Evolutionary conservation across 2,113 vertebrate genomes (phyloP).

Genomic region (Pithys albifrons): DNA sequence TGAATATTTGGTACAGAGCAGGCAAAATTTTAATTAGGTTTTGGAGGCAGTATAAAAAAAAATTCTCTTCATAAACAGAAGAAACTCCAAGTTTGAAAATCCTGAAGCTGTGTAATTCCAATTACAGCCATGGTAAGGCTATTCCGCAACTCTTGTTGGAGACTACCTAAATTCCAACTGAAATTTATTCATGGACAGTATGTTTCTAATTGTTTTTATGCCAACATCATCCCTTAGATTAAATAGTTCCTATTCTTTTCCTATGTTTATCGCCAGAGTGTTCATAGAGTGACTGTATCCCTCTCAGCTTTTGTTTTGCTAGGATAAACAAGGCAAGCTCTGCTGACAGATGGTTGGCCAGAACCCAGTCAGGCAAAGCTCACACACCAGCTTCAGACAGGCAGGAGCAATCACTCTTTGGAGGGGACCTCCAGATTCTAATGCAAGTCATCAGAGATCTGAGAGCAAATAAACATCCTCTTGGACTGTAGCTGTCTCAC

Average conservation of each 20-base stretch:
- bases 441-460: not conserved
- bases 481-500: not conserved
- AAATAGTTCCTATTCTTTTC: not conserved
- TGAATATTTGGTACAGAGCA: not conserved
- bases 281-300: not conserved
- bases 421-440: not conserved
- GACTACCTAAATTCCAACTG: not conserved
- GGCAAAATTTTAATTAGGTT: not conserved
- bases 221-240: not conserved
- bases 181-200: not conserved
- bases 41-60: not conserved
- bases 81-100: not conserved
- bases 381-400: slow-evolving; percentile 29
- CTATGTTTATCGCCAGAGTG: not conserved
- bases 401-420: not conserved
- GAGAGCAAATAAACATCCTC: not conserved
- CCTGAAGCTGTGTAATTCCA: not conserved
- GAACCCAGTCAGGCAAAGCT: not conserved
- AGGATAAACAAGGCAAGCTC: slow-evolving; percentile 39
- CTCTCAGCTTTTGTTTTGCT: slow-evolving; percentile 50
- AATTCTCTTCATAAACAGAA: not conserved
- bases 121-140: not conserved
- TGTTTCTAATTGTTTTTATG: not conserved
- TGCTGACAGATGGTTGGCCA: slow-evolving; percentile 54
- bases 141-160: not conserved